Evolutionary conservation across 1,140 invertebrate species (phyloP), one percentile per base, ranked within the genome.

Genomic region (Megalopta genalis): DNA sequence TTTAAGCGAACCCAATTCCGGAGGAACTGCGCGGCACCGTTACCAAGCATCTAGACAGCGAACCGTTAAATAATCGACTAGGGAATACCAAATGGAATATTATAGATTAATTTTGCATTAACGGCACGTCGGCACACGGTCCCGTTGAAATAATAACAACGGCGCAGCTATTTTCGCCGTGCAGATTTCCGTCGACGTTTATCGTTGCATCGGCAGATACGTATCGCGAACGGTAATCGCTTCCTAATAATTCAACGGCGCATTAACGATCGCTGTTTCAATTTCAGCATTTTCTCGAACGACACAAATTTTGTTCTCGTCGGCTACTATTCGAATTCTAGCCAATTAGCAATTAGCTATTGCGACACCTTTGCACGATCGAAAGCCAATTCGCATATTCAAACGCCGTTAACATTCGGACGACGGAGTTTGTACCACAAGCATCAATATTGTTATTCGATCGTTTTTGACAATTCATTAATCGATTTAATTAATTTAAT

Each of bases 1-100:
- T 69, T 68, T 69, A 76, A 76, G 18, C 73, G 32, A 39, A n/a
- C 14, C 25, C 63, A 76, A 77, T 77, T 71, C 46, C 10, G 23
- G 12, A 32, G 16, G 2, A 70, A 60, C 18, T 18, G 5, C 18
- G 12, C 12, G 46, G 0, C 18, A 21, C 21, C 7, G 10, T 21
- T 54, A 9, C 21, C 0, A 16, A 0, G n/a, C 23, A 8, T 37
- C 49, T n/a, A 18, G 1, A 23, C 23, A 21, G 37, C 16, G 25
- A 6, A 3, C 6, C 39, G 16, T 59, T 66, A 66, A 75, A 75
- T 25, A n/a, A 75, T 75, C 23, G 32, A 21, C 18, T 23, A 5
- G 18, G 12, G 46, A 49, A 2, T n/a, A 42, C 23, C 23, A 46
- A 66, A 66, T 46, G n/a, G 64, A 25, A 65, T 12, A 25, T 46